Evolutionary conservation across 2,888 invertebrate genomes (phyloP), one percentile per base, ranked within the genome.

Genomic region (Elysia crispata): DNA sequence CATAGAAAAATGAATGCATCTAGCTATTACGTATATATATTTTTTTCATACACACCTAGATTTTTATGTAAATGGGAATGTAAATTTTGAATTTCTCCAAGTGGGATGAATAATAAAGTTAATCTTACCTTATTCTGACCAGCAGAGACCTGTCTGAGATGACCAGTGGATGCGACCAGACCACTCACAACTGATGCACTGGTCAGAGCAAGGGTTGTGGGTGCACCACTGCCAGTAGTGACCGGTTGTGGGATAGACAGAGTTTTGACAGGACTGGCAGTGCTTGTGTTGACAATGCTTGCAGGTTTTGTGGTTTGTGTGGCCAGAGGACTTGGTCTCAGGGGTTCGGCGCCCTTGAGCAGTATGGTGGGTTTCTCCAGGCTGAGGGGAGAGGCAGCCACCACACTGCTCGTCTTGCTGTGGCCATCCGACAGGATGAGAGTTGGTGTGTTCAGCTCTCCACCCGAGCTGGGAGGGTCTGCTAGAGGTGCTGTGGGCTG

Each of bases 361-460:
- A 25, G 41, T 11, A 41, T 3, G 5, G 41, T 41, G 41, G 41
- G 41, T 11, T 41, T 41, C 41, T 41, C 41, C 23, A 28, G 23
- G 23, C 31, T 3, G 0, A 31, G 60, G 1, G 41, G 31, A 6
- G 69, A 15, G 8, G 50, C 20, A 1, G 78, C 73, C 1, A 30
- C 49, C 20, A 6, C n/a, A 8, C 15, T 15, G 30, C 31, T n/a
- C 13, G 33, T 15, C 23, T 67, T 67, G 15, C 69, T 74, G 25
- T 62, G 57, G 25, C 33, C 66, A 60, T 80, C 80, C 13, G 80
- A 67, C 50, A 80, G 41, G 23, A 80, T 76, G 11, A 80, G 85
- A 13, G 87, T 82, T 0, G 90, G 90, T 3, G 90, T 89, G 81
- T 90, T 87, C 28, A 90, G 84, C 25, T 87, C 86, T 76, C 84